Evolutionary conservation across 2,888 invertebrate genomes (phyloP).

Genomic region (Tortrix viridana): DNA sequence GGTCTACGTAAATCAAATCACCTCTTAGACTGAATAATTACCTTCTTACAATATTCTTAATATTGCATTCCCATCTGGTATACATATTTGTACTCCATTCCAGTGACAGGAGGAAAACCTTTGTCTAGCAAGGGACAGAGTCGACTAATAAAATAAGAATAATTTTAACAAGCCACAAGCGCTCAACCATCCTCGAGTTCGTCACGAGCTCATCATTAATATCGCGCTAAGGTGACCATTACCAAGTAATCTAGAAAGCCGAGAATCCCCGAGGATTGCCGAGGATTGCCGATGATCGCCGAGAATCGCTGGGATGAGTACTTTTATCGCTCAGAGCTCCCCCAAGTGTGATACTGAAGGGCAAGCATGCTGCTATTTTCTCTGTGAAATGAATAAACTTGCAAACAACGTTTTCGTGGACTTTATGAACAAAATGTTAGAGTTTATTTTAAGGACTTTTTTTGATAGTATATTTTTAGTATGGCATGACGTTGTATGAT

Average conservation of each 20-base stretch:
- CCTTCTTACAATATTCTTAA: too few relatives aligned
- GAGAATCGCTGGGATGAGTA: constrained; percentile 44
- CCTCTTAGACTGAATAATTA: too few relatives aligned
- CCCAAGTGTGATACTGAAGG: constrained; percentile 43
- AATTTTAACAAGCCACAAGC: constrained; percentile 1
- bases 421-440: not conserved
- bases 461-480: not conserved
- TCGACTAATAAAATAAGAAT: not conserved
- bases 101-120: not conserved
- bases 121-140: not conserved
- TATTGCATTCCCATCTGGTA: too few relatives aligned
- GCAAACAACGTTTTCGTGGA: not conserved
- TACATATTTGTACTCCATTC: too few relatives aligned
- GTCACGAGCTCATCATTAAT: constrained; percentile 48
- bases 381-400: not conserved
- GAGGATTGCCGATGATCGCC: constrained; percentile 46
- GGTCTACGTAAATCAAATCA: too few relatives aligned
- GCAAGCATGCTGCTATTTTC: constrained; percentile 7
- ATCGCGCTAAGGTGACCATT: constrained; percentile 59
- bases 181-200: constrained; percentile 8
- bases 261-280: constrained; percentile 47
- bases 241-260: constrained; percentile 54
- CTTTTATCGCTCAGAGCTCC: constrained; percentile 49
- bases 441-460: not conserved
- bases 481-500: constrained; percentile 5